Evolutionary conservation across 2,888 invertebrate genomes (phyloP), one percentile per base, ranked within the genome.

Genomic region (Dilophus febrilis): DNA sequence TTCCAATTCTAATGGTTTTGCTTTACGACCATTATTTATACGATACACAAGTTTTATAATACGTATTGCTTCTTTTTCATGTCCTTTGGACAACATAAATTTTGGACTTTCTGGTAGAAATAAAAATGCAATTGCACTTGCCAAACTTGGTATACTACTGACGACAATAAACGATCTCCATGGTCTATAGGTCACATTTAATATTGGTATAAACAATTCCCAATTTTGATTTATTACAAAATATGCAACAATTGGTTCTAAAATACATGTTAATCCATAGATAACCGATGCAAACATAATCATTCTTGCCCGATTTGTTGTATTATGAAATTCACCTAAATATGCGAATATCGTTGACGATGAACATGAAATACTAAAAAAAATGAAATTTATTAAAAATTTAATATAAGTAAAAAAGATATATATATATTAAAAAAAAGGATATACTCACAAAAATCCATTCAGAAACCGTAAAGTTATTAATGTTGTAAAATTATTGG

Each of bases 301-400:
- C 4, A 57, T 61, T 48, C 64, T 63, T 2, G 67, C 62, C 8
- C 68, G 57, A 32, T 60, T 57, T 35, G 52, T 54, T 30, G 57
- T 52, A 19, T 63, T 60, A 45, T 68, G 68, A 47, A 68, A 68
- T 51, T 70, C 70, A 8, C 69, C 67, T 13, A 65, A 53, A 47
- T 65, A 69, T 3, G 67, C 66, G 46, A 66, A 69, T 3, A 67
- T 55, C 8, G 66, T 62, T 2, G 67, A 64, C 6, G 68, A 65
- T 10, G 67, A 59, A 12, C 66, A 68, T 8, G 58, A 57, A 38
- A 59, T 50, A 38, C 60, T 61, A 8, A 6, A n/a, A n/a, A n/a
- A n/a, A n/a, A n/a, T n/a, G n/a, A n/a, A n/a, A 22, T 22, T 6
- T 22, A 22, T 22, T 22, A 45, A 8, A 30, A n/a, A n/a, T n/a